These are phyloP conservation scores for Drosophila azteca DNA, from an alignment of 1,140 invertebrate species.

Conservation along the genomic window DNA sequence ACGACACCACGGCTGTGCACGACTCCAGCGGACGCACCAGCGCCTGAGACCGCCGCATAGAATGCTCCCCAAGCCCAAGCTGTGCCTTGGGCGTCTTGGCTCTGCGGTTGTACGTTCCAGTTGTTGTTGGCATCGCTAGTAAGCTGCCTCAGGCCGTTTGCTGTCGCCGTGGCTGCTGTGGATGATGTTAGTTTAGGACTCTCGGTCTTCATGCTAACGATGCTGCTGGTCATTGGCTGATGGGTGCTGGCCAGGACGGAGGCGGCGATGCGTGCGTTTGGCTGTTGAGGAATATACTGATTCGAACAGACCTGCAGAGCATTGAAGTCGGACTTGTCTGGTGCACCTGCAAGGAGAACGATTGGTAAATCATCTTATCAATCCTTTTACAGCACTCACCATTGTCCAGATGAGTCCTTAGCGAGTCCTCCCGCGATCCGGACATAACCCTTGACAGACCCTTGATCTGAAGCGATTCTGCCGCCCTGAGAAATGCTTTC, in stretches of 20 bases:
- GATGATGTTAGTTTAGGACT: too few species aligned
- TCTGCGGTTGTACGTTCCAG: conserved; percentile 56
- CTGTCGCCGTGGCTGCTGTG: too few species aligned
- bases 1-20: conserved; percentile 56
- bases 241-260: conserved; percentile 46
- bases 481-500: conserved; percentile 93
- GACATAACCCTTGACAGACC: conserved; percentile 84
- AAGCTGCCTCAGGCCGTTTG: too few species aligned
- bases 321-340: conserved; percentile 85
- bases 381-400: conserved; percentile 44
- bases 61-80: conserved; percentile 10
- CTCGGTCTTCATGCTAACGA: too few species aligned
- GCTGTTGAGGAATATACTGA: too few species aligned
- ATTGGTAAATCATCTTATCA: not conserved
- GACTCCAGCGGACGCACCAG: conserved; percentile 45
- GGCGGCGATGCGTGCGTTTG: conserved; percentile 25
- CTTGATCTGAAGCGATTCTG: conserved; percentile 95
- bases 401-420: conserved; percentile 69
- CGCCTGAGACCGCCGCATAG: conserved; percentile 28
- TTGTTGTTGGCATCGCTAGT: conserved; percentile 71
- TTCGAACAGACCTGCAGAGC: conserved; percentile 44
- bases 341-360: conserved; percentile 77
- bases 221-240: too few species aligned
- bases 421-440: too few species aligned
- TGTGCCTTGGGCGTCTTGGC: conserved; percentile 8